phyloP scores from a whole-genome alignment of 2,888 invertebrate genomes.

The Hymenopus coronatus region DNA sequence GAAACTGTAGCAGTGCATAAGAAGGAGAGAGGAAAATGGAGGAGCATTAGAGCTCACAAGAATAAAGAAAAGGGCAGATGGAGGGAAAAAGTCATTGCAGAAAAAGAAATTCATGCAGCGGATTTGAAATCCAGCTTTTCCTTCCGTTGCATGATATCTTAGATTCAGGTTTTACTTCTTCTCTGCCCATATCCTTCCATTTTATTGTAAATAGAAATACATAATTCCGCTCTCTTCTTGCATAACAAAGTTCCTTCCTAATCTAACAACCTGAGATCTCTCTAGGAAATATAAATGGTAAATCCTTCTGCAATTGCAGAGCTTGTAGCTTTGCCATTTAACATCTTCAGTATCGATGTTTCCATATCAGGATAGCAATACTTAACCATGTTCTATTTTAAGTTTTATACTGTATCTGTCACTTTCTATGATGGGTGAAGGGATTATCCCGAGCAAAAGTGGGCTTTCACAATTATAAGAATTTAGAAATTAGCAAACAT shows the following conservation, averaged over 20 bases:
- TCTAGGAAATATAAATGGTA: not conserved
- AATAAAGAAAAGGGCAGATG: not conserved
- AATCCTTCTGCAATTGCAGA: too few relatives aligned
- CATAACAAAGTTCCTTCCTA: not conserved
- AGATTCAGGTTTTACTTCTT: too few relatives aligned
- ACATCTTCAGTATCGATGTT: too few relatives aligned
- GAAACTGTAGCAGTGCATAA: not conserved
- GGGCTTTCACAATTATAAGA: too few relatives aligned
- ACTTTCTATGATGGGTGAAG: too few relatives aligned
- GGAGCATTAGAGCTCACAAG: not conserved
- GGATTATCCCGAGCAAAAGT: too few relatives aligned
- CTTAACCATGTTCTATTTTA: too few relatives aligned
- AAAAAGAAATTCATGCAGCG: not conserved
- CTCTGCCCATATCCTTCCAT: not conserved
- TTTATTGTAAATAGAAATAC: not conserved
- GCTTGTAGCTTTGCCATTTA: too few relatives aligned
- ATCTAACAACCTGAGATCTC: not conserved
- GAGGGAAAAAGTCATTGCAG: not conserved
- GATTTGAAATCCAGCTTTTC: not conserved
- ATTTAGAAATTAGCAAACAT: too few relatives aligned
- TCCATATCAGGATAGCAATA: too few relatives aligned
- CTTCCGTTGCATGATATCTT: not conserved
- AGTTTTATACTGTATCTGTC: too few relatives aligned
- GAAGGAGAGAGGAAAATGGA: not conserved
- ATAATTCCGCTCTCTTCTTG: not conserved